phyloP scores from a whole-genome alignment of 2,113 vertebrate species.

The Vombatus ursinus region DNA sequence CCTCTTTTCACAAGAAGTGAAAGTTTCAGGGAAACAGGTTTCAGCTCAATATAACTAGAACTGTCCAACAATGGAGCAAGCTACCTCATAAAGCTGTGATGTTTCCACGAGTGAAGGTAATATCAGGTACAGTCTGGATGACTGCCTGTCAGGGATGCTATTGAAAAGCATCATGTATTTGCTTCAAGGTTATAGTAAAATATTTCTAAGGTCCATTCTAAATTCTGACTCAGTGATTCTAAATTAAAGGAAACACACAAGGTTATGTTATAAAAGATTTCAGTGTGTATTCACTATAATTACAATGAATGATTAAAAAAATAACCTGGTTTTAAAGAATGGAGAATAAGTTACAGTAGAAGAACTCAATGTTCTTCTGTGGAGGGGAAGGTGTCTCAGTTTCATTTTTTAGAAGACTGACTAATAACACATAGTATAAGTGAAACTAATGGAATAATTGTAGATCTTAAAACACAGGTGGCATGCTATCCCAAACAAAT shows the following conservation, averaged over 20 bases:
- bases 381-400: not conserved
- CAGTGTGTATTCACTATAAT: not conserved
- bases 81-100: not conserved
- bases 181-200: not conserved
- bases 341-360: not conserved
- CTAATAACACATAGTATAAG: not conserved
- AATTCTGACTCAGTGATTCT: slow-evolving; percentile 20
- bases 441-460: not conserved
- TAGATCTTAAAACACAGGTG: not conserved
- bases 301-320: not conserved
- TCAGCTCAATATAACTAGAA: not conserved
- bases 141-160: not conserved
- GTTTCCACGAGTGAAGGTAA: not conserved
- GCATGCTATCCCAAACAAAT: not conserved
- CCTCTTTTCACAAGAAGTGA: slow-evolving; percentile 12
- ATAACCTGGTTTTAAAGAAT: not conserved
- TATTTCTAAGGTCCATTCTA: not conserved
- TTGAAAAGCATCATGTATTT: slow-evolving; percentile 15
- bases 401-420: not conserved
- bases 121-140: not conserved
- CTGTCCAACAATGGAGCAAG: not conserved
- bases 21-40: slow-evolving; percentile 40
- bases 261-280: not conserved
- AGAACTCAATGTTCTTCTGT: not conserved
- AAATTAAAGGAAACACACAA: slow-evolving; percentile 31